Conservation (phyloP, 2,797 vertebrate species). For the Perdix hodgsoniae region DNA sequence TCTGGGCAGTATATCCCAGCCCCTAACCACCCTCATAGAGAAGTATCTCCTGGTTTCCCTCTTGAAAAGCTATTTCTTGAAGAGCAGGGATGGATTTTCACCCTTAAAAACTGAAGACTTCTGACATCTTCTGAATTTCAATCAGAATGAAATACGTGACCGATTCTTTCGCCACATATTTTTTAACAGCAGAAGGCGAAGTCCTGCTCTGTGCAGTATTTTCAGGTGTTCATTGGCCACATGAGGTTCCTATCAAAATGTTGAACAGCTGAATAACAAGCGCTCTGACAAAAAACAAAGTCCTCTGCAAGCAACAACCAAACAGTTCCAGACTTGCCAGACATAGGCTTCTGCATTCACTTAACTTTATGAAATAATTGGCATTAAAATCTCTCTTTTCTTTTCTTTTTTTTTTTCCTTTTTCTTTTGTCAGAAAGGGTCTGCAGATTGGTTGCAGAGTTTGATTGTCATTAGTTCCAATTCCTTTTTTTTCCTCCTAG, state of each 20-base stretch:
- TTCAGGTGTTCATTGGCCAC: not conserved
- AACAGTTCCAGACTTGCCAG: not conserved
- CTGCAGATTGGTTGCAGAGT: not conserved
- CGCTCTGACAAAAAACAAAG: not conserved
- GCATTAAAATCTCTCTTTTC: not conserved
- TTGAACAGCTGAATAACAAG: not conserved
- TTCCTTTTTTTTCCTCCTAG: not conserved
- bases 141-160: not conserved
- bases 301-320: not conserved
- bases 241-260: not conserved
- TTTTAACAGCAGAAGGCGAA: not conserved
- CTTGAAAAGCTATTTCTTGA: not conserved
- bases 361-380: not conserved
- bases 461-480: not conserved
- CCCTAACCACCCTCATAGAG: not conserved
- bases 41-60: not conserved
- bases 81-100: not conserved
- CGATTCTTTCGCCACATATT: no score
- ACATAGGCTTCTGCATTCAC: not conserved
- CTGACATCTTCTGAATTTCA: not conserved
- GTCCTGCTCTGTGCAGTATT: fast-evolving
- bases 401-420: not conserved
- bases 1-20: not conserved
- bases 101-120: not conserved
- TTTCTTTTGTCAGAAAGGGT: not conserved